Percentiles rank a stretch among this genome's conserved stretches.
Evolutionary conservation across 2,888 invertebrate genomes (phyloP).

Genomic region (Zygogramma bicolorata): DNA sequence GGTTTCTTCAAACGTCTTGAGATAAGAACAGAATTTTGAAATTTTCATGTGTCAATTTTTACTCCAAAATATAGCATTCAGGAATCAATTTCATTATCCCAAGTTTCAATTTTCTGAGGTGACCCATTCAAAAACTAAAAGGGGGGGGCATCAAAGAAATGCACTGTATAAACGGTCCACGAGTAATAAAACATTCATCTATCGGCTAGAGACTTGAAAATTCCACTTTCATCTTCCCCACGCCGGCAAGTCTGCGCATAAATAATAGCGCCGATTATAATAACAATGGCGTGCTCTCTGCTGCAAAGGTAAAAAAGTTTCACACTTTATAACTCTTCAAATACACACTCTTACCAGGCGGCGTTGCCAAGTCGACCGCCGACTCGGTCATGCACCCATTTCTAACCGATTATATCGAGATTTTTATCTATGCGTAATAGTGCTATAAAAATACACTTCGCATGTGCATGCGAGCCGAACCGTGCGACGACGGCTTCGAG

Average conservation of each 20-base stretch:
- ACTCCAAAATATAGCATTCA: no score
- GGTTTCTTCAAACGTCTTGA: no score
- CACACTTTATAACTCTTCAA: constrained; percentile 8
- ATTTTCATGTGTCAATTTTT: no score
- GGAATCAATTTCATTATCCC: no score
- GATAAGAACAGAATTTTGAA: no score
- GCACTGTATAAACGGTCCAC: no score
- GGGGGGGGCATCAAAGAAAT: no score
- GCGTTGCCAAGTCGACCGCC: constrained; percentile 24
- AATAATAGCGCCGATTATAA: neutral
- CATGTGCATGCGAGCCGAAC: constrained; percentile 33
- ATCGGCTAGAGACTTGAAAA: neutral
- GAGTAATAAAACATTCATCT: neutral
- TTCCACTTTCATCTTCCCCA: neutral
- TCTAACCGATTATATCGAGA: constrained; percentile 40
- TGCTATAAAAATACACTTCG: constrained; percentile 39
- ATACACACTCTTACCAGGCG: constrained; percentile 6
- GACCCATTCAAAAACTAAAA: no score
- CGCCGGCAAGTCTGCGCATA: neutral
- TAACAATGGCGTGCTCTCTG: neutral
- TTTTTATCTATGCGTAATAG: constrained; percentile 40
- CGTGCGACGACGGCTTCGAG: constrained; percentile 12
- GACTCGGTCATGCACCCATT: constrained; percentile 40
- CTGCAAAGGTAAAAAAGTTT: constrained; percentile 2
- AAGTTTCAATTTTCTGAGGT: no score